These are phyloP conservation scores for Drosophila monieri DNA, from an alignment of 2,888 invertebrate species.

Conservation along the genomic window DNA sequence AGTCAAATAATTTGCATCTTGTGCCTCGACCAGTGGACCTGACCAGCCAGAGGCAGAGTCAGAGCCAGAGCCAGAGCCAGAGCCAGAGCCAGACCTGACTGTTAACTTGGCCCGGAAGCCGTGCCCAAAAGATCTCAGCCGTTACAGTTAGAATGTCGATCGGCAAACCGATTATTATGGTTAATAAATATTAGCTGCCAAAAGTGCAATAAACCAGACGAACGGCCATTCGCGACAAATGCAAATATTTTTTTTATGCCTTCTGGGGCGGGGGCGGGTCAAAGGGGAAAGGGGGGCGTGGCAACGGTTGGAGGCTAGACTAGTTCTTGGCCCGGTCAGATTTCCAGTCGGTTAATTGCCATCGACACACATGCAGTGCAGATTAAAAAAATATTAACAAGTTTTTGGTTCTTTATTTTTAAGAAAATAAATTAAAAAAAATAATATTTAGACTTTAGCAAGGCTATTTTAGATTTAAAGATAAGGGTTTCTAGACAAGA, in stretches of 20 bases:
- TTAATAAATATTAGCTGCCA: slow-evolving; percentile 75
- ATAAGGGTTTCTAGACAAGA: too few relatives aligned
- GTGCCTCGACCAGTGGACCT: neutral
- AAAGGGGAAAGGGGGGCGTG: slow-evolving; percentile 9
- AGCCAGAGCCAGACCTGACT: neutral
- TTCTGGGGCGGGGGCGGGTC: slow-evolving; percentile 10
- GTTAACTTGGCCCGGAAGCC: slow-evolving; percentile 55
- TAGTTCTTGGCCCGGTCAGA: slow-evolving; percentile 43
- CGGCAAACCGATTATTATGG: slow-evolving; percentile 59
- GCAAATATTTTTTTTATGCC: slow-evolving; percentile 28
- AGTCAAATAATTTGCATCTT: slow-evolving; percentile 29
- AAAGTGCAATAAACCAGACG: slow-evolving; percentile 69
- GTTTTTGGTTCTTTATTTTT: neutral
- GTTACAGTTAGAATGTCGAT: slow-evolving; percentile 36
- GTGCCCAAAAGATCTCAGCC: slow-evolving; percentile 59
- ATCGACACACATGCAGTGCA: slow-evolving; percentile 27
- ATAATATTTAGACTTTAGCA: neutral
- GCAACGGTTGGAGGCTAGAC: neutral
- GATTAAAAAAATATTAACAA: neutral
- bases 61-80: neutral
- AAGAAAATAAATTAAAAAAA: neutral
- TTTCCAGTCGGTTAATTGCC: slow-evolving; percentile 63
- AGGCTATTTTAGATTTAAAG: too few relatives aligned
- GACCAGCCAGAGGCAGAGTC: neutral
- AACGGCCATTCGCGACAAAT: slow-evolving; percentile 46